Evolutionary conservation across 2,888 invertebrate species (phyloP).

Genomic region (Nemotelus pantherinus): DNA sequence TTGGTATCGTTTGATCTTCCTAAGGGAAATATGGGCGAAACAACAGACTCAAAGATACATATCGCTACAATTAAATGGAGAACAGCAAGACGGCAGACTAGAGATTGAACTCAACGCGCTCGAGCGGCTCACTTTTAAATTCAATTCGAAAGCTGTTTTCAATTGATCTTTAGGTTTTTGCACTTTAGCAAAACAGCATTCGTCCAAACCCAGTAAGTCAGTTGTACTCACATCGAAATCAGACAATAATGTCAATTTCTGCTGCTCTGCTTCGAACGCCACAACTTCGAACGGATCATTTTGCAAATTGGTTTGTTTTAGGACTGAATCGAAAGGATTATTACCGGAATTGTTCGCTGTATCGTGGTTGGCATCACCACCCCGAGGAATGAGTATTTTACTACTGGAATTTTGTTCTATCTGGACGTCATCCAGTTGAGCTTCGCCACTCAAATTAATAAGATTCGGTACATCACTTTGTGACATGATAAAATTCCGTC

Average conservation of each 20-base stretch:
- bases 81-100: too few relatives aligned
- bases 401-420: too few relatives aligned
- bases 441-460: slow-evolving; percentile 19
- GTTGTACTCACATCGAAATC: slow-evolving; percentile 4
- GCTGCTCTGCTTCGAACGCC: slow-evolving; percentile 53
- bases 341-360: slow-evolving; percentile 54
- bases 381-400: not conserved
- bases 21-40: too few relatives aligned
- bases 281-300: slow-evolving; percentile 56
- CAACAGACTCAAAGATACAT: too few relatives aligned
- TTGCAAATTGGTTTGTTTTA: slow-evolving; percentile 53
- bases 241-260: slow-evolving; percentile 44
- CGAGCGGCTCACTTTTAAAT: too few relatives aligned
- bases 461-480: slow-evolving; percentile 1
- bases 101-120: too few relatives aligned
- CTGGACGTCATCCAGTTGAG: not conserved
- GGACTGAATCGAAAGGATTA: slow-evolving; percentile 56
- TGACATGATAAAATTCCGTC: not conserved
- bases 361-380: not conserved
- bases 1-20: too few relatives aligned
- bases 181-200: not conserved
- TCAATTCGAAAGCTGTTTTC: too few relatives aligned
- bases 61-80: too few relatives aligned
- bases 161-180: too few relatives aligned
- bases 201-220: slow-evolving; percentile 26